Base-by-base conservation (phyloP, 1,140 invertebrate species). In the Cecropterus lyciades region DNA sequence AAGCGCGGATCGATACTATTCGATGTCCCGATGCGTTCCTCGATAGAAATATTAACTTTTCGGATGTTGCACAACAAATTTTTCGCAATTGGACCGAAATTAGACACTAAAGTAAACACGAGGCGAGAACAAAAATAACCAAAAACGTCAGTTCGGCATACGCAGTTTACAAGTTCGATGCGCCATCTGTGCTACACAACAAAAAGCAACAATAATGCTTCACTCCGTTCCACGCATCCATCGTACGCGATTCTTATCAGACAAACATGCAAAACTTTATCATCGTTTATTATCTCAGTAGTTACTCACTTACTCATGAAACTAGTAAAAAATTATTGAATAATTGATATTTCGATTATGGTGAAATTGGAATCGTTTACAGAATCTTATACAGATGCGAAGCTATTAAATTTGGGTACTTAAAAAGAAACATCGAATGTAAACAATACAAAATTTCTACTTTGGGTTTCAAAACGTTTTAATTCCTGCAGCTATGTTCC, bases 91-190 rank as follows among this genome's bases (percentile, higher is more conserved):
- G 81, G 72, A 88, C 79, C 89, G 82, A 92, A 92, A 92, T 89
- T 84, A 90, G 86, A 90, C 82, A 88, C 86, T 90, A 92, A 92
- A 92, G 87, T 92, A 89, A 92, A 92, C 91, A 92, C 89, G 91
- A 92, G 91, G 90, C 87, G 83, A 91, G 89, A 91, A 91, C 84
- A 90, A 89, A 92, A 91, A 91, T 92, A 92, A 92, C 91, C 91
- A 92, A 92, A 92, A 92, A 92, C 90, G 91, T 92, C 91, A 92
- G 82, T 87, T 87, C 84, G 78, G 82, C 80, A 90, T 88, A 92
- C 88, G 85, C 84, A 90, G 84, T 89, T 87, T 87, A 87, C 83
- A 87, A 85, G 80, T 80, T 78, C 73, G 78, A 74, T 84, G 82
- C 87, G 87, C 87, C 87, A 89, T 89, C 87, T 92, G 82, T 82